phyloP scores from a whole-genome alignment of 2,113 vertebrate species.

The Rhipidura dahli region DNA sequence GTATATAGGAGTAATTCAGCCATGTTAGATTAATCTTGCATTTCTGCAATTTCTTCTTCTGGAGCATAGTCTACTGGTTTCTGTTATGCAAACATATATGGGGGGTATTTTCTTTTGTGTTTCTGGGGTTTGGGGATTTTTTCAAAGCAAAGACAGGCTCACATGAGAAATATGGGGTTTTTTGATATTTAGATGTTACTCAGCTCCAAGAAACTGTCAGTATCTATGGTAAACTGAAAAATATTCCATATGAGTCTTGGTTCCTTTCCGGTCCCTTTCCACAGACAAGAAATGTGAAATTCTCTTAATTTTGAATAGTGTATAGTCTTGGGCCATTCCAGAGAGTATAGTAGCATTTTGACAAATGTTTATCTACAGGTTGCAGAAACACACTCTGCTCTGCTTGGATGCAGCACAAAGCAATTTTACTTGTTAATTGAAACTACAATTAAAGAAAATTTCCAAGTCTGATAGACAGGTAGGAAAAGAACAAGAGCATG shows the following conservation, averaged over 20 bases:
- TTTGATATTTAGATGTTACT: background rate
- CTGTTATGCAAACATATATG: background rate
- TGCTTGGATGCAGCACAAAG: background rate
- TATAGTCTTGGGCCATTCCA: background rate
- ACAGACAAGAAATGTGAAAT: background rate
- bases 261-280: background rate
- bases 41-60: background rate
- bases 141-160: background rate
- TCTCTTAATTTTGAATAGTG: background rate
- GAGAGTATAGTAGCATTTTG: background rate
- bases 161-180: accelerated
- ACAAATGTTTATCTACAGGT: background rate
- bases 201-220: background rate
- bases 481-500: background rate
- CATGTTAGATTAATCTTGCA: background rate
- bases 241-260: background rate
- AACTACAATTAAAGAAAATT: background rate
- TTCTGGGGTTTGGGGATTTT: background rate
- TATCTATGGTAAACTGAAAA: background rate
- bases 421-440: background rate
- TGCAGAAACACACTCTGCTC: background rate
- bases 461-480: background rate
- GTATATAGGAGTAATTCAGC: background rate
- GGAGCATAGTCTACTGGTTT: background rate
- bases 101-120: background rate